phyloP scores from a whole-genome alignment of 2,888 invertebrate species.

The Agriopis marginaria region DNA sequence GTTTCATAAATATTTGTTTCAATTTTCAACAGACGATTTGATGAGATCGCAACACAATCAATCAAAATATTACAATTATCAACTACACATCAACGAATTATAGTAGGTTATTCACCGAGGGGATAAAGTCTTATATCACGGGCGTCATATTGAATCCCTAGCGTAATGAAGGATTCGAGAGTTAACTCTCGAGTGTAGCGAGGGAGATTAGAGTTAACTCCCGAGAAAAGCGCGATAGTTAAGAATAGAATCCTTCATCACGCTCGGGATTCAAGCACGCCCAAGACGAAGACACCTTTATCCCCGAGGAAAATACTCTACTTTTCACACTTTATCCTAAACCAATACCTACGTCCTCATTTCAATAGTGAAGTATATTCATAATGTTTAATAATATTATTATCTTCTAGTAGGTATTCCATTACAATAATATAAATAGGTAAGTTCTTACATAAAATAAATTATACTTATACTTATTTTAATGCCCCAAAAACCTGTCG shows the following conservation, averaged over 20 bases:
- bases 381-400: not conserved
- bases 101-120: not conserved
- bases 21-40: not conserved
- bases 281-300: too few relatives aligned
- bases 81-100: constrained; percentile 22
- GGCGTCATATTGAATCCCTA: too few relatives aligned
- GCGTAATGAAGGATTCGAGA: too few relatives aligned
- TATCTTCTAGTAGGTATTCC: constrained; percentile 5
- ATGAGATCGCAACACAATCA: constrained; percentile 38
- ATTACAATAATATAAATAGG: constrained; percentile 14
- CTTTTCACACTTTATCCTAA: constrained; percentile 1
- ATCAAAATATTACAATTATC: constrained; percentile 8
- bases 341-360: constrained; percentile 3
- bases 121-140: too few relatives aligned
- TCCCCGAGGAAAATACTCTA: too few relatives aligned
- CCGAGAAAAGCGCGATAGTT: too few relatives aligned
- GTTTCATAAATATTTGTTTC: not conserved
- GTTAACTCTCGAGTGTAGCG: too few relatives aligned
- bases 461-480: not conserved
- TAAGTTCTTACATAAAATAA: not conserved
- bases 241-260: too few relatives aligned
- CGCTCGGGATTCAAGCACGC: too few relatives aligned
- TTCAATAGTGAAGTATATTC: not conserved
- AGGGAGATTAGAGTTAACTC: too few relatives aligned
- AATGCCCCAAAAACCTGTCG: too few relatives aligned